A percentile compares a stretch with the other conserved stretches of the same genome.
These are phyloP conservation scores for Julus scanicus DNA, from an alignment of 2,888 invertebrate genomes.

Conservation along the genomic window DNA sequence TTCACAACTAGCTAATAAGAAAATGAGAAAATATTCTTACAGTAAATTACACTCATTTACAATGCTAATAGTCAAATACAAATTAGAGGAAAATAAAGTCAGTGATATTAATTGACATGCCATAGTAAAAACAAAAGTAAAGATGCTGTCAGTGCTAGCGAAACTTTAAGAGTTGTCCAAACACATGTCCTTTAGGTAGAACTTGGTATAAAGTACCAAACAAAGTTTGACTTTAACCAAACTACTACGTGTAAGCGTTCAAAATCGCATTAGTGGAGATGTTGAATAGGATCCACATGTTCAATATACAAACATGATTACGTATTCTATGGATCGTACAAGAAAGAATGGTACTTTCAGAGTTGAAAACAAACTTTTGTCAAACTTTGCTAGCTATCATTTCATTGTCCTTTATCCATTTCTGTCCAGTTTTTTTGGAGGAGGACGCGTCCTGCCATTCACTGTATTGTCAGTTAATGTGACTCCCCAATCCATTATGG, in stretches of 20 bases:
- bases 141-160: no score
- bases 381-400: slow-evolving; percentile 32
- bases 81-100: background rate
- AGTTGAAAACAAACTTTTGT: background rate
- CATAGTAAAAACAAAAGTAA: background rate
- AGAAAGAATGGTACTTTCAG: background rate
- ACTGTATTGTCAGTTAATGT: slow-evolving; percentile 31
- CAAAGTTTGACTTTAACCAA: no score
- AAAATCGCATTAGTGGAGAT: background rate
- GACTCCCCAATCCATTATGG: slow-evolving; percentile 43
- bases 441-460: slow-evolving; percentile 30
- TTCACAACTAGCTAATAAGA: slow-evolving; percentile 40
- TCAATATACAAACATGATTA: background rate
- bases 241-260: no score
- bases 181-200: no score
- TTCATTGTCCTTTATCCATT: slow-evolving; percentile 2
- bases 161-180: no score
- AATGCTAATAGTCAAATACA: slow-evolving; percentile 12
- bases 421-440: slow-evolving; percentile 39
- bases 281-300: background rate
- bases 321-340: background rate
- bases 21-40: slow-evolving; percentile 9
- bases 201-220: no score
- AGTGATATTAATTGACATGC: background rate
- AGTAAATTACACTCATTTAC: slow-evolving; percentile 26